Evolutionary conservation across 2,113 vertebrate species (phyloP), one percentile per base, ranked within the genome.

Genomic region (Procapra przewalskii): DNA sequence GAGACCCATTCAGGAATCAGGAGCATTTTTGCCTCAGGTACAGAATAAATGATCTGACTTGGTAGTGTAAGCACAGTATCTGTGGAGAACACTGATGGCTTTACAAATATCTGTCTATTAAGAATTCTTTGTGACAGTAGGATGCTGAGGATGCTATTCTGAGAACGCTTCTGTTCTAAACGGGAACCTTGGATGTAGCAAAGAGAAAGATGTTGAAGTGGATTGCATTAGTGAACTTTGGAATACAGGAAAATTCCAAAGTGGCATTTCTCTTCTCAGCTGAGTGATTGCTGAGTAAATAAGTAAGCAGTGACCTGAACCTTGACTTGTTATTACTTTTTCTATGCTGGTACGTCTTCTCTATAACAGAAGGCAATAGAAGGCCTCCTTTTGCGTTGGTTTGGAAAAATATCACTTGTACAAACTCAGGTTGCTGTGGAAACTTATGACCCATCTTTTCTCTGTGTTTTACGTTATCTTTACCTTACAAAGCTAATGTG

Each of bases 1-100:
- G 50, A 77, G 96, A 52, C 97, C 99, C 40, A 62, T 99, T 97
- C 98, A 99, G 89, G 99, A 99, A 96, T 98, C 98, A 0, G 98
- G 93, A 98, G 27, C 88, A 71, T 92, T 62, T 48, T 77, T 95
- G 36, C 29, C 83, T 81, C 97, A 96, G 99, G 99, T 99, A 98
- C 3, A 1, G 93, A 86, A 95, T 45, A 62, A 90, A 54, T 77
- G 6, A 67, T 75, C 83, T 96, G 59, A 83, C 57, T 86, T 88
- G 54, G 27, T 88, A 29, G 90, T 94, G 50, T 71, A 79, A 29
- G 15, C 54, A 31, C 15, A 23, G 29, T 94, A 40, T 71, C 36
- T 90, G 13, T 55, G 50, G 67, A 85, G 55, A 94, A 36, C 23
- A 36, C 40, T 62, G 84, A 60, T 9, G 67, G 60, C 67, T 87